These are phyloP conservation scores for Sturnira hondurensis DNA, from an alignment of 2,113 vertebrate genomes.

Conservation along the genomic window DNA sequence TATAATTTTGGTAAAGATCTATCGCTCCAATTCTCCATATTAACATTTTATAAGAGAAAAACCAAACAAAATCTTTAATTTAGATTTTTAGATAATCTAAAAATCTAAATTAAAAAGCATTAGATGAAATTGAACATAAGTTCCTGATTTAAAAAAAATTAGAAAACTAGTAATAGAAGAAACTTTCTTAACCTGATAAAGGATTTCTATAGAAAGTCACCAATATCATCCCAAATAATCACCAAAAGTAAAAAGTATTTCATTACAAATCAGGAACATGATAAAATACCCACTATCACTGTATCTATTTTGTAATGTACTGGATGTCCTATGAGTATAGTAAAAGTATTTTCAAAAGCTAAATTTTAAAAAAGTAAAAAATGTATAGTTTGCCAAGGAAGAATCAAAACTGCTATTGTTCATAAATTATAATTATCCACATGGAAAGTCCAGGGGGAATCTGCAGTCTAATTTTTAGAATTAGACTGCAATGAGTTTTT, in stretches of 20 bases:
- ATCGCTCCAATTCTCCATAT: background rate
- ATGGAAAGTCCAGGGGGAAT: background rate
- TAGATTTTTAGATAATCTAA: background rate
- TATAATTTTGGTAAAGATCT: background rate
- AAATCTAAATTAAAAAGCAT: background rate
- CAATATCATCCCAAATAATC: background rate
- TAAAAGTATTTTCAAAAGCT: background rate
- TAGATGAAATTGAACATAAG: background rate
- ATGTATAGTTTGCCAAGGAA: background rate
- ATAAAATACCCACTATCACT: background rate
- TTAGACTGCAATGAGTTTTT: background rate
- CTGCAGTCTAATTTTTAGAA: background rate
- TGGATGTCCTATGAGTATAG: background rate
- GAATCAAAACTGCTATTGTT: background rate
- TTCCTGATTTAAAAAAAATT: slow-evolving; percentile 20
- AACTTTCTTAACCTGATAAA: background rate
- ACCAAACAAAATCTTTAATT: no score
- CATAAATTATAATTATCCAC: background rate
- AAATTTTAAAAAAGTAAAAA: background rate
- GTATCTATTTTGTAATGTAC: background rate
- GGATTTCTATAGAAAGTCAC: background rate
- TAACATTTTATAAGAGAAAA: slow-evolving; percentile 18
- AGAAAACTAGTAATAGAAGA: background rate
- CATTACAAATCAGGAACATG: background rate
- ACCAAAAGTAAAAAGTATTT: background rate